Base-by-base conservation (phyloP, 2,888 invertebrate genomes). In the Macropis europaea region DNA sequence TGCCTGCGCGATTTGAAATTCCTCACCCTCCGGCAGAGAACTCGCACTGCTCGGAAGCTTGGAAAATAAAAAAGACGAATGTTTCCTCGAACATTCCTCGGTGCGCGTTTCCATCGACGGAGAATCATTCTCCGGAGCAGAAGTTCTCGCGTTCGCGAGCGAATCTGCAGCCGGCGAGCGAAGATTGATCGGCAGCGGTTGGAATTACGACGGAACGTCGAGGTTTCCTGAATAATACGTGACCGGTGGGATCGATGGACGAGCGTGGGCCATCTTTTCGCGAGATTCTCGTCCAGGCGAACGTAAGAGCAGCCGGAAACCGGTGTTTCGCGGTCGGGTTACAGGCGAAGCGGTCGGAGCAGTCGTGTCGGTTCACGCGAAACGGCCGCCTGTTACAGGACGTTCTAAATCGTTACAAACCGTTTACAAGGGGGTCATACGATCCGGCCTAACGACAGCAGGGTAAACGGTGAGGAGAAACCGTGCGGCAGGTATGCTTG, bases 401-500 rank as follows among this genome's bases (percentile, higher is more conserved):
- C 42, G 68, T 56, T 59, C 63, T 61, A 79, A 77, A 77, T 77
- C 69, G 74, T 74, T 77, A 77, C 77, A 72, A 79, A 79, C 77
- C 67, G 70, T 68, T 79, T 78, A 74, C 76, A 76, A 62, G 68
- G 45, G 45, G 63, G 60, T 62, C 67, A 54, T 62, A 67, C 67
- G 54, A 78, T 73, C 78, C 45, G 22, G 45, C 38, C 34, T 48
- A 67, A 60, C 59, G 75, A 72, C 61, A 47, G 56, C 34, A 19
- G 61, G 68, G 52, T 52, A 72, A 73, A 68, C 60, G 75, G 59
- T 48, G 42, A 36, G 60, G 53, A 72, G 75, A 26, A 54, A 72
- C 60, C 67, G 64, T 42, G 56, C 24, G 28, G 17, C 64, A 32
- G 42, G 43, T 59, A 32, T 62, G 40, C 19, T 13, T 24, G 28